Evolutionary conservation across 2,797 vertebrate species (phyloP), one percentile per base, ranked within the genome.

Genomic region (Mastacembelus armatus): DNA sequence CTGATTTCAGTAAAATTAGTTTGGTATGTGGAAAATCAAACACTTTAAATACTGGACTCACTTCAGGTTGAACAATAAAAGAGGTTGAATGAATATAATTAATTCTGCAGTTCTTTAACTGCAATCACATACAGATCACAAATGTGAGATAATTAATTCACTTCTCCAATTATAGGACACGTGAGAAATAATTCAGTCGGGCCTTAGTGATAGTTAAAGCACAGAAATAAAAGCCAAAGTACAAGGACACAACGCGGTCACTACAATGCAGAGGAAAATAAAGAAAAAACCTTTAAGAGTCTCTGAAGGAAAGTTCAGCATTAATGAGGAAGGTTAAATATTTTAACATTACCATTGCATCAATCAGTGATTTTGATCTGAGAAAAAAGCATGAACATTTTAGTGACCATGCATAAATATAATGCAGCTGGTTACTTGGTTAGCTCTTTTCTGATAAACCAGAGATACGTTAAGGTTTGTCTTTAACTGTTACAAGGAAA

Each of bases 291-390:
- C 61, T 45, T 66, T 48, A n/a, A 79, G 32, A 57, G 64, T 24
- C 18, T 69, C 58, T 24, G 60, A 66, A 72, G 57, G 50, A 72
- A 75, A 78, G 77, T 67, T 65, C 47, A 81, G 64, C 27, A 36
- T 74, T 60, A 61, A 52, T 74, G 51, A 82, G 69, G 50, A 81
- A 43, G 48, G 75, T 81, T 70, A 68, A 84, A 72, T 85, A 66
- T 80, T 77, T 82, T 71, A 78, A 89, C 85, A 61, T 91, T 91
- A 91, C 90, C 91, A 85, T 86, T 29, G 70, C 62, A 82, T 92
- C 89, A 89, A 83, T 88, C 89, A 88, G 80, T 75, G 85, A 75
- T 90, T 90, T 90, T 54, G 36, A 89, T 88, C 90, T 92, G 85
- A 86, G 88, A 86, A 88, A 80, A 77, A 86, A 87, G 62, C 66